phyloP scores from a whole-genome alignment of 2,797 vertebrate genomes.

The Halcyon leucocephala region DNA sequence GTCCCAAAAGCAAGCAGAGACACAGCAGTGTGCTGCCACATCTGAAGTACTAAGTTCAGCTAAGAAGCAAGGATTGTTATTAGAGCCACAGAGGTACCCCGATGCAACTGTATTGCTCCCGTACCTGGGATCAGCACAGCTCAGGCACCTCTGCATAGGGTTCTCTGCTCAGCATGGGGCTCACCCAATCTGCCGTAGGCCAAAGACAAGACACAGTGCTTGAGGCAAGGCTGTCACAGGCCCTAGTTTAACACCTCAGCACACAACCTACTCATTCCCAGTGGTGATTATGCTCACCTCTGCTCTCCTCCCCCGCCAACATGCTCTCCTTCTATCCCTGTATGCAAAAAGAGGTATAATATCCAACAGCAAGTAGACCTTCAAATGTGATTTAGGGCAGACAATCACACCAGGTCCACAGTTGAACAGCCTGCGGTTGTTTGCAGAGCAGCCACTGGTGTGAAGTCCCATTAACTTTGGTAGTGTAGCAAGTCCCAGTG shows the following conservation, averaged over 20 bases:
- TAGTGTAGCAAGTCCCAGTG: background rate
- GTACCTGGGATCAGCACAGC: rapidly evolving
- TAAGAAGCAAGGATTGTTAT: background rate
- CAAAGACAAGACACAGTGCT: background rate
- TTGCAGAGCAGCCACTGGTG: background rate
- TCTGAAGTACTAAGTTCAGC: background rate
- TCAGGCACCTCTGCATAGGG: rapidly evolving
- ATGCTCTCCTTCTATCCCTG: rapidly evolving
- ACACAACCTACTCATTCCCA: rapidly evolving
- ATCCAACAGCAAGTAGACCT: background rate
- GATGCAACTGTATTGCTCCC: rapidly evolving
- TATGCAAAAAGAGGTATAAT: rapidly evolving
- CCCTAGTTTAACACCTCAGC: rapidly evolving
- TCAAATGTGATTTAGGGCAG: background rate
- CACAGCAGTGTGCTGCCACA: background rate
- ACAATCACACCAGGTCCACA: background rate
- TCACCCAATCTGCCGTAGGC: rapidly evolving
- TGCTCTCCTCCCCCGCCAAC: background rate
- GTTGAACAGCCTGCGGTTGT: background rate
- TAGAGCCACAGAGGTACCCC: background rate
- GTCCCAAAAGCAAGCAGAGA: background rate
- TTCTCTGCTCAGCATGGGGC: background rate
- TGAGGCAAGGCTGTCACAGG: background rate
- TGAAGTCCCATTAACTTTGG: background rate
- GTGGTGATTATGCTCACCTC: rapidly evolving